Conservation (phyloP, 2,113 vertebrate genomes). For the Scomber colias region DNA sequence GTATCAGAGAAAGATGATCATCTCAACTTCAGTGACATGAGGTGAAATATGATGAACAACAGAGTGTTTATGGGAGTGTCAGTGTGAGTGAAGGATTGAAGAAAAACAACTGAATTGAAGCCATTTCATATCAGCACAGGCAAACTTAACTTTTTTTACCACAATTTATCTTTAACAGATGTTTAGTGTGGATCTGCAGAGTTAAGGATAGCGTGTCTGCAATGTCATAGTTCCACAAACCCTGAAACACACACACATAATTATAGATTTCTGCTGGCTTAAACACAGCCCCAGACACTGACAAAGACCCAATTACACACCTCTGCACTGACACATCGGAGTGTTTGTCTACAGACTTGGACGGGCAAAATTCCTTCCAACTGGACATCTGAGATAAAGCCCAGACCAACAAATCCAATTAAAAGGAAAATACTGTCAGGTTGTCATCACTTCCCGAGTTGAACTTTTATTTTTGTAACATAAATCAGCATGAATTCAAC, state of each 20-base stretch:
- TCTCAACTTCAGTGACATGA: slow-evolving; percentile 14
- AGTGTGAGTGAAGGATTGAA: neutral
- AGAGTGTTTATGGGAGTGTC: slow-evolving; percentile 1
- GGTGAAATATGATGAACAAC: slow-evolving; percentile 19
- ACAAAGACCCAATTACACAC: slow-evolving; percentile 41
- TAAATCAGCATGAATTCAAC: neutral
- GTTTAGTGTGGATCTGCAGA: slow-evolving; percentile 7
- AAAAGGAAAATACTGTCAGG: neutral
- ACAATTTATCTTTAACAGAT: neutral
- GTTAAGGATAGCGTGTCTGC: neutral
- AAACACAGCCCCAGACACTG: slow-evolving; percentile 37
- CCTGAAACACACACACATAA: slow-evolving; percentile 21
- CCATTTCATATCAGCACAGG: neutral
- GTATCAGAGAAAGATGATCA: neutral
- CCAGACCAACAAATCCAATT: slow-evolving; percentile 45
- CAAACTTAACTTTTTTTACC: neutral
- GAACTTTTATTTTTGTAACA: neutral
- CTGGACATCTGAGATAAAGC: slow-evolving; percentile 48
- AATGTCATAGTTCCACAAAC: slow-evolving; percentile 12
- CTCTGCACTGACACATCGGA: slow-evolving; percentile 19
- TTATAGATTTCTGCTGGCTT: slow-evolving; percentile 32
- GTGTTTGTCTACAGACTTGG: slow-evolving; percentile 26
- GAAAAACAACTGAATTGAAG: slow-evolving; percentile 5
- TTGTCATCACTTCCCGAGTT: neutral
- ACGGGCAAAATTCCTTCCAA: slow-evolving; percentile 24